Conservation (phyloP, 2,113 vertebrate species). For the Myrmecophaga tridactyla region DNA sequence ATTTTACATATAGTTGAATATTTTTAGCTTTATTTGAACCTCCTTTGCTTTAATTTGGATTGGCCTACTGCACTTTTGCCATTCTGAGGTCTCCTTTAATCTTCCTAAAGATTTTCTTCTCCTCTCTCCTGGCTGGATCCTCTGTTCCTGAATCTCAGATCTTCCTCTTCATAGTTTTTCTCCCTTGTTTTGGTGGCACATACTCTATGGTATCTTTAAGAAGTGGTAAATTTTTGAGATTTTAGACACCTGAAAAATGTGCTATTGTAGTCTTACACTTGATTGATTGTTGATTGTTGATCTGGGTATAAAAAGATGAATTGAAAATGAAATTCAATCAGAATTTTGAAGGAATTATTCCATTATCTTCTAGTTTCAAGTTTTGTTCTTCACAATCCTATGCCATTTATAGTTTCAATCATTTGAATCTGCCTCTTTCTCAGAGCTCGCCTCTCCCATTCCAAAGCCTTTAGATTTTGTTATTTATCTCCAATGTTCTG, state of each 20-base stretch:
- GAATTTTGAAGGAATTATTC: neutral
- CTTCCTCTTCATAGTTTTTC: neutral
- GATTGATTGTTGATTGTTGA: neutral
- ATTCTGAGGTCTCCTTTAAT: neutral
- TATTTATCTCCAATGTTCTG: neutral
- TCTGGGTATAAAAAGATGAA: neutral
- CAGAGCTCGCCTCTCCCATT: neutral
- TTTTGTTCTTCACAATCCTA: neutral
- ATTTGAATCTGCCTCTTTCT: neutral
- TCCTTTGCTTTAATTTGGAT: neutral
- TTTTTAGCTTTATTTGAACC: neutral
- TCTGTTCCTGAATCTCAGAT: neutral
- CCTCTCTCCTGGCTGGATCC: neutral
- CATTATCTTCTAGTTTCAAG: neutral
- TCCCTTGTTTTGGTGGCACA: neutral
- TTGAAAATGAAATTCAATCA: neutral
- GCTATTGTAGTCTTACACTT: neutral
- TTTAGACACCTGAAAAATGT: neutral
- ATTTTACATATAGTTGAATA: neutral
- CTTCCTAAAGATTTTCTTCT: neutral
- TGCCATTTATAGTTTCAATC: neutral
- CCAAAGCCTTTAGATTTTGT: neutral
- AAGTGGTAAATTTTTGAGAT: neutral
- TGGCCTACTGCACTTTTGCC: neutral
- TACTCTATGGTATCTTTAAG: neutral